phyloP scores from a whole-genome alignment of 2,888 invertebrate genomes.

The Tolmerus cingulatus region DNA sequence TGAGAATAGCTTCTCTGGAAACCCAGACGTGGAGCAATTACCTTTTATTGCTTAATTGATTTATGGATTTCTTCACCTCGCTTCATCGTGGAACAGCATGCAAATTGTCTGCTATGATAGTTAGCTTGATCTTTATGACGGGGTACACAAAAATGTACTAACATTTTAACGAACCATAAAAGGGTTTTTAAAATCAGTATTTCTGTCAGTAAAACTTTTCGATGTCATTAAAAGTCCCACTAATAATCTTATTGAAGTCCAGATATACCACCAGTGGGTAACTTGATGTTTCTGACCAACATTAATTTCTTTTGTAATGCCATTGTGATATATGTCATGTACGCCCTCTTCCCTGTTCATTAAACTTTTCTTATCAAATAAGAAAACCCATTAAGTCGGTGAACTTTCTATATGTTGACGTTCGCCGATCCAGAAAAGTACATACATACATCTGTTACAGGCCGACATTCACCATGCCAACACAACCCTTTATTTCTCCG shows the following conservation, averaged over 20 bases:
- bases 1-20: constrained; percentile 10
- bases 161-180: not conserved
- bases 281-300: not conserved
- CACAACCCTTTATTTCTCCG: not conserved
- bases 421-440: not conserved
- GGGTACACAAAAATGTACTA: not conserved
- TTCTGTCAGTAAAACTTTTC: not conserved
- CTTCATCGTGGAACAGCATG: not conserved
- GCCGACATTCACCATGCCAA: not conserved
- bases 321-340: not conserved
- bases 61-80: constrained; percentile 25
- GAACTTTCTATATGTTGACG: not conserved
- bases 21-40: constrained; percentile 25
- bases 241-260: not conserved
- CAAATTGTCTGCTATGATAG: not conserved
- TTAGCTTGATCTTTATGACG: not conserved
- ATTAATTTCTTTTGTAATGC: not conserved
- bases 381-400: constrained; percentile 1
- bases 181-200: not conserved
- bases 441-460: not conserved
- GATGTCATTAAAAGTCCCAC: no score
- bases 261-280: not conserved
- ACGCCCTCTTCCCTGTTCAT: not conserved
- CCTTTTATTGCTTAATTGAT: constrained; percentile 34
- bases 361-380: constrained; percentile 18